Evolutionary conservation across 1,140 invertebrate species (phyloP).

Genomic region (Pogonomyrmex californicus): DNA sequence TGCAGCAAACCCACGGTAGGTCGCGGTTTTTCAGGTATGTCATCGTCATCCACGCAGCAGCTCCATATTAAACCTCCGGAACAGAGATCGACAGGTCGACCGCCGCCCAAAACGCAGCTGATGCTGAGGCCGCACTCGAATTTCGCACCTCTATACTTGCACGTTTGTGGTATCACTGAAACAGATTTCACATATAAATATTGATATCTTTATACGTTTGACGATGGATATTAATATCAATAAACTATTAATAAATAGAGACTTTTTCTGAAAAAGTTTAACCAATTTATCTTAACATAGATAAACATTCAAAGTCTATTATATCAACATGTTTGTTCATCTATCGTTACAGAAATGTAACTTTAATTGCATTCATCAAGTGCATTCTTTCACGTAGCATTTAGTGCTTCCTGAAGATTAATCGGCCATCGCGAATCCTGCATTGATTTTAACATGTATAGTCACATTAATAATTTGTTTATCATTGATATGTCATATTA

Average conservation of each 20-base stretch:
- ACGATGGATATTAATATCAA: not conserved
- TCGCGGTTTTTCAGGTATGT: conserved; percentile 87
- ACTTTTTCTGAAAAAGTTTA: not conserved
- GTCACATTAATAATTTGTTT: not conserved
- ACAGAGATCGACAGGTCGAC: conserved; percentile 95
- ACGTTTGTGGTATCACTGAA: conserved; percentile 97
- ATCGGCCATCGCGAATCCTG: not conserved
- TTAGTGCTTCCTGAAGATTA: not conserved
- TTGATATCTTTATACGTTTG: not conserved
- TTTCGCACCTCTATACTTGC: conserved; percentile 95
- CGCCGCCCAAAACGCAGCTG: conserved; percentile 95
- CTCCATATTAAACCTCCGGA: conserved; percentile 97
- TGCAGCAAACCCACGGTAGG: conserved; percentile 89
- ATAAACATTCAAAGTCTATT: not conserved
- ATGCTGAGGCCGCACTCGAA: conserved; percentile 96
- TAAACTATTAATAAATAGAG: not conserved
- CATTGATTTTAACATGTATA: not conserved
- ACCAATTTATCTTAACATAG: not conserved
- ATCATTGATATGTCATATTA: not conserved
- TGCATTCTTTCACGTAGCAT: not conserved
- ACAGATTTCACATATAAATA: conserved; percentile 71
- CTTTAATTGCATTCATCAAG: conserved; percentile 10
- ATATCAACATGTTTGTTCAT: not conserved
- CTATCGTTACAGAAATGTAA: not conserved
- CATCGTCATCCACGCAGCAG: conserved; percentile 95